A percentile compares a stretch with the other conserved stretches of the same genome.
These are phyloP conservation scores for Chrysaora quinquecirrha DNA, from an alignment of 30 jellyfish, hydroid and myxozoan genomes.

Conservation along the genomic window DNA sequence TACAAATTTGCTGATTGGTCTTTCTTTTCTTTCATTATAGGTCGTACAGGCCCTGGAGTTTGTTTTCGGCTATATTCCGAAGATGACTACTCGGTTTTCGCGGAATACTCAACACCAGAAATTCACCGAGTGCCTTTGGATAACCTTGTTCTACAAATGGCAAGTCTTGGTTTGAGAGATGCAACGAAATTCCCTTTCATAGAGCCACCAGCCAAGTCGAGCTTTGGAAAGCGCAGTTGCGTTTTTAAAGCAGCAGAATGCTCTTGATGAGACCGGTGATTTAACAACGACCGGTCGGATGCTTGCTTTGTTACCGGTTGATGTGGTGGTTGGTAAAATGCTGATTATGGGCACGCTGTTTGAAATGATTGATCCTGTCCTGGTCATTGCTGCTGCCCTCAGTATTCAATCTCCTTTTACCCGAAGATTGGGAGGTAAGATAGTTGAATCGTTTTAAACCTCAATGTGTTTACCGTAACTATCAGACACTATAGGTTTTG, in stretches of 20 bases:
- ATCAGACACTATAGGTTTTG: too few relatives aligned
- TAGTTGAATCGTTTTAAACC: too few relatives aligned
- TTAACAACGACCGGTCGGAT: slow-evolving; percentile 89
- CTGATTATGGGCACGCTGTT: slow-evolving; percentile 92
- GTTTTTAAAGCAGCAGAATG: slow-evolving; percentile 80
- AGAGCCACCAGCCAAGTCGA: slow-evolving; percentile 91
- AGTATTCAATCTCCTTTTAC: slow-evolving; percentile 96
- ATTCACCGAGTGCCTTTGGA: slow-evolving; percentile 96
- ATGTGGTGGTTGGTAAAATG: slow-evolving; percentile 92
- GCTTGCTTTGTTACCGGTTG: slow-evolving; percentile 97
- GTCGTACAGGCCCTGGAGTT: slow-evolving; percentile 99
- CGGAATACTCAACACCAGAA: slow-evolving; percentile 96
- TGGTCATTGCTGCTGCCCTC: slow-evolving; percentile 94
- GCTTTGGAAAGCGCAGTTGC: slow-evolving; percentile 81
- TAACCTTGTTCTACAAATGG: slow-evolving; percentile 92
- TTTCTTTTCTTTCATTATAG: slow-evolving; percentile 40
- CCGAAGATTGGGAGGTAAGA: slow-evolving; percentile 77
- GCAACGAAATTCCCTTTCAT: slow-evolving; percentile 90
- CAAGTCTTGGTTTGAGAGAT: slow-evolving; percentile 93
- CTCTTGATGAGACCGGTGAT: slow-evolving; percentile 75
- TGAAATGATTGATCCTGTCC: slow-evolving; percentile 87
- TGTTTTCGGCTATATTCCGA: slow-evolving; percentile 96
- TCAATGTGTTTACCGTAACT: too few relatives aligned
- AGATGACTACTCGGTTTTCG: slow-evolving; percentile 88
- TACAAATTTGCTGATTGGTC: too few relatives aligned